These are phyloP conservation scores for Amyelois transitella DNA, from an alignment of 1,140 invertebrate species.

Conservation along the genomic window DNA sequence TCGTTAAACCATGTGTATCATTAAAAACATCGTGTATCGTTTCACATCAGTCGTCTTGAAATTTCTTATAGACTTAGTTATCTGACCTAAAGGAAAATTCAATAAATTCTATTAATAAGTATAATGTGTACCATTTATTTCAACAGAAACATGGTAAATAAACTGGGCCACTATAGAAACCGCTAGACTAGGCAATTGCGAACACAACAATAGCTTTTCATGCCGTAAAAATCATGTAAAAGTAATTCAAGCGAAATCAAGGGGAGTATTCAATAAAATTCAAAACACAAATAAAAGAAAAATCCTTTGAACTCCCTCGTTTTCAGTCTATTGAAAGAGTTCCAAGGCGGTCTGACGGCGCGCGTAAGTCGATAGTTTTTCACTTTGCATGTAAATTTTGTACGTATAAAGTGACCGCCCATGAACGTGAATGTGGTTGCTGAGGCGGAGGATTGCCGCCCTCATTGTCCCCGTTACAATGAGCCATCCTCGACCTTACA, in stretches of 20 bases:
- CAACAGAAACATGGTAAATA: too few relatives aligned
- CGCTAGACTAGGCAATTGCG: too few relatives aligned
- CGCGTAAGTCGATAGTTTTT: slow-evolving; percentile 10
- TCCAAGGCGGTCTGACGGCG: background rate
- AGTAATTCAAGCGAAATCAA: slow-evolving; percentile 1
- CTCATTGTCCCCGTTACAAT: slow-evolving; percentile 23
- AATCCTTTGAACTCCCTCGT: background rate
- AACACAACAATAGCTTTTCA: too few relatives aligned
- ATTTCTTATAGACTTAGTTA: too few relatives aligned
- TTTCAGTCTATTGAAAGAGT: background rate
- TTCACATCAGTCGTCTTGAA: too few relatives aligned
- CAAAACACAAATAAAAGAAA: slow-evolving; percentile 9
- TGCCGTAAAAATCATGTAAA: background rate
- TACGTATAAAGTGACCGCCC: slow-evolving; percentile 10
- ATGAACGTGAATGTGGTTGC: slow-evolving; percentile 7
- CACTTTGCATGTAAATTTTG: slow-evolving; percentile 15
- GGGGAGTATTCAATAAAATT: background rate
- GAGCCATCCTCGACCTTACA: slow-evolving; percentile 17
- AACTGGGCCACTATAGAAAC: background rate
- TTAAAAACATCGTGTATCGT: too few relatives aligned
- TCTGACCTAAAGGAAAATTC: too few relatives aligned
- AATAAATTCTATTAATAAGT: too few relatives aligned
- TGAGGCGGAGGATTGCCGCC: slow-evolving; percentile 13
- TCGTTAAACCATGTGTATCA: too few relatives aligned
- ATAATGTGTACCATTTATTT: too few relatives aligned